Evolutionary conservation across 2,888 invertebrate species (phyloP).

Genomic region (Cheilosia vernalis): DNA sequence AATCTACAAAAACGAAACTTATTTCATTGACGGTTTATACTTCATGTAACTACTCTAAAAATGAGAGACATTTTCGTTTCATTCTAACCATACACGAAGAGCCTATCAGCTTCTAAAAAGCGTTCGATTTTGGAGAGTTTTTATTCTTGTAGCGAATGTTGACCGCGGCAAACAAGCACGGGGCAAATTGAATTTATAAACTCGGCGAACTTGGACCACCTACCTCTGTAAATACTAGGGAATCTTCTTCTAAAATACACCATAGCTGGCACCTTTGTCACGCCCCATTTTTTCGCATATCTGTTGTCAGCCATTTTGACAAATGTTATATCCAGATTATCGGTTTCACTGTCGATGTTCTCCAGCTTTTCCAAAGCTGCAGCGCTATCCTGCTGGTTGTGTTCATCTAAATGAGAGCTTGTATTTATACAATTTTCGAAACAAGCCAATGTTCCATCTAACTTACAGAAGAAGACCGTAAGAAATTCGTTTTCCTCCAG

Average conservation of each 20-base stretch:
- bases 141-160: too few species aligned
- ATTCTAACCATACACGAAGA: neutral
- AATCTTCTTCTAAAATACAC: slow-evolving; percentile 96
- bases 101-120: too few species aligned
- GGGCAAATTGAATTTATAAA: too few species aligned
- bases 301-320: slow-evolving; percentile 96
- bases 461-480: slow-evolving; percentile 97
- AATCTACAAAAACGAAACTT: neutral
- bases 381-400: slow-evolving; percentile 90
- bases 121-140: too few species aligned
- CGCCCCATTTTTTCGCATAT: slow-evolving; percentile 97
- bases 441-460: neutral
- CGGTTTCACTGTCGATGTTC: slow-evolving; percentile 97
- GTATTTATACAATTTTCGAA: neutral
- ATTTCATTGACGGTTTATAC: neutral
- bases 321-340: slow-evolving; percentile 96
- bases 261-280: slow-evolving; percentile 94
- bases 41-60: neutral
- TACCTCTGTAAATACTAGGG: slow-evolving; percentile 96
- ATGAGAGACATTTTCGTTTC: neutral
- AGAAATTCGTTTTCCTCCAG: slow-evolving; percentile 97
- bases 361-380: slow-evolving; percentile 94
- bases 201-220: neutral
- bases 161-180: too few species aligned
- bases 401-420: slow-evolving; percentile 87